Percentiles rank a stretch among this genome's conserved stretches.
Evolutionary conservation across 2,888 invertebrate species (phyloP).

Genomic region (Philaethria dido): DNA sequence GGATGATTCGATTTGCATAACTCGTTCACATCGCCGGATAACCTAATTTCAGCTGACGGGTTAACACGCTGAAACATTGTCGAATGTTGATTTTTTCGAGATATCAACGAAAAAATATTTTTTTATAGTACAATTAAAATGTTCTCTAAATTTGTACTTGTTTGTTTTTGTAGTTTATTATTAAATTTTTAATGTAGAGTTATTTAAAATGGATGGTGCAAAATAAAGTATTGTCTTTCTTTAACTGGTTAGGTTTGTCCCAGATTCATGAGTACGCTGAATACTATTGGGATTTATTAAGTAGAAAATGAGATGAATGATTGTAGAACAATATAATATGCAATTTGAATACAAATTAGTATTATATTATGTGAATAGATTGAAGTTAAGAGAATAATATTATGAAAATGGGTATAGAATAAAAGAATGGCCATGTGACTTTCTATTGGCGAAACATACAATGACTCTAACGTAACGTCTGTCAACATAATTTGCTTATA

Average conservation of each 20-base stretch:
- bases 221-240: not conserved
- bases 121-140: not conserved
- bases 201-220: too few relatives aligned
- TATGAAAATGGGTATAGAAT: too few relatives aligned
- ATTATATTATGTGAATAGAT: not conserved
- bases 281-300: not conserved
- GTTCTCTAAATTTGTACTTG: not conserved
- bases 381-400: too few relatives aligned
- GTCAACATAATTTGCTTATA: too few relatives aligned
- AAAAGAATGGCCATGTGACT: too few relatives aligned
- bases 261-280: not conserved
- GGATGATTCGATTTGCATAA: conserved; percentile 80
- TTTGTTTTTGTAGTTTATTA: not conserved
- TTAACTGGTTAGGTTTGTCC: not conserved
- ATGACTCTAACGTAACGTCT: too few relatives aligned
- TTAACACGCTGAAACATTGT: conserved; percentile 55
- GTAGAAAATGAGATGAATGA: not conserved
- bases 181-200: too few relatives aligned
- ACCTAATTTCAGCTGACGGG: conserved; percentile 71
- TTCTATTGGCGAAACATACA: too few relatives aligned
- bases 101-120: conserved; percentile 18
- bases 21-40: conserved; percentile 73
- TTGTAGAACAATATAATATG: not conserved
- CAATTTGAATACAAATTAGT: conserved; percentile 1
- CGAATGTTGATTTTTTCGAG: conserved; percentile 31